A percentile compares a stretch with the other conserved stretches of the same genome.
Conservation (phyloP, 2,113 vertebrate species). For the Sus scrofa region T2T-Sscrofa CM000826.6:140245501-140246000, state of each 20-base stretch:
- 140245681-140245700: background rate
- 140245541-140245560: slow-evolving; percentile 15
- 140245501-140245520: slow-evolving; percentile 37
- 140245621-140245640: slow-evolving; percentile 50
- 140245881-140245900: slow-evolving; percentile 59
- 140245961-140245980: slow-evolving; percentile 52
- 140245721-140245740: background rate
- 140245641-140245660: slow-evolving; percentile 53
- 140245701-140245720: background rate
- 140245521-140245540: slow-evolving; percentile 47
- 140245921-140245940: slow-evolving; percentile 42
- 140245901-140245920: slow-evolving; percentile 42
- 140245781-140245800: background rate
- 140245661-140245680: slow-evolving; percentile 31
- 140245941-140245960: slow-evolving; percentile 40
- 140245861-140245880: slow-evolving; percentile 37
- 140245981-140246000: background rate
- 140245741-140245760: slow-evolving; percentile 45
- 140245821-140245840: background rate
- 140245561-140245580: background rate
- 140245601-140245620: slow-evolving; percentile 33
- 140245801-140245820: slow-evolving; percentile 25
- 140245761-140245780: slow-evolving; percentile 42
- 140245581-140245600: background rate
- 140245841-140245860: slow-evolving; percentile 56